A percentile compares a stretch with the other conserved stretches of the same genome.
phyloP scores from a whole-genome alignment of 2,797 vertebrate genomes.

The Sardinella longiceps region DNA sequence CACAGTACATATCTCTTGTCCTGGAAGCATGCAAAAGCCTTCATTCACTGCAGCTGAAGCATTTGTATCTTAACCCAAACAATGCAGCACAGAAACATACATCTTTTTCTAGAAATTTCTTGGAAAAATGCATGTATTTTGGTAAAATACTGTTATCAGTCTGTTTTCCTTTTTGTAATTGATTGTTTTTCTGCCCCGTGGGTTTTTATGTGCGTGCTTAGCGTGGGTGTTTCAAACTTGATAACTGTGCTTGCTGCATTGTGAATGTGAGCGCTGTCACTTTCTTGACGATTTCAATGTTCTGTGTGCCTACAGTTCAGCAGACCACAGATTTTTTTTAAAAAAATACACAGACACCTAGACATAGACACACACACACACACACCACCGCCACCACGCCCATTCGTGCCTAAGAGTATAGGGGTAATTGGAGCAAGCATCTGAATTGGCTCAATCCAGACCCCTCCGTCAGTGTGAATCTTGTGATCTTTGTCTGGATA shows the following conservation, averaged over 20 bases:
- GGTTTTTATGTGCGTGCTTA: slow-evolving; percentile 53
- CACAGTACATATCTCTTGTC: slow-evolving; percentile 48
- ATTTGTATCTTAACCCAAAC: slow-evolving; percentile 42
- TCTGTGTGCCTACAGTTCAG: slow-evolving; percentile 72
- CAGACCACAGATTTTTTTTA: slow-evolving; percentile 64
- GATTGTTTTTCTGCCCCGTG: not conserved
- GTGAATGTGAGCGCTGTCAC: slow-evolving; percentile 59
- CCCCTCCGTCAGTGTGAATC: not conserved
- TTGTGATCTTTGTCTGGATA: not conserved
- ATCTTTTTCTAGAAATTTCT: slow-evolving; percentile 50
- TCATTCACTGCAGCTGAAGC: slow-evolving; percentile 54
- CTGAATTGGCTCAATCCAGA: not conserved
- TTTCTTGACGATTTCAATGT: slow-evolving; percentile 54
- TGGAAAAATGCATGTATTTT: slow-evolving; percentile 54
- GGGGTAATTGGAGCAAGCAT: not conserved
- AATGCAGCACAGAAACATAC: slow-evolving; percentile 52
- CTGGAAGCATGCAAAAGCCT: slow-evolving; percentile 71
- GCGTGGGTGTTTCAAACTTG: slow-evolving; percentile 42
- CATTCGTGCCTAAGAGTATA: not conserved
- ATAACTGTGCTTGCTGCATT: slow-evolving; percentile 60
- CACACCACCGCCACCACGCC: not conserved
- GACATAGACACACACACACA: not conserved
- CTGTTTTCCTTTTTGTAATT: slow-evolving; percentile 23
- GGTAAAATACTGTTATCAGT: slow-evolving; percentile 62
- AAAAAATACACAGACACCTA: not conserved